Conservation (phyloP, 2,888 invertebrate species). For the Metacarcinus magister region DNA sequence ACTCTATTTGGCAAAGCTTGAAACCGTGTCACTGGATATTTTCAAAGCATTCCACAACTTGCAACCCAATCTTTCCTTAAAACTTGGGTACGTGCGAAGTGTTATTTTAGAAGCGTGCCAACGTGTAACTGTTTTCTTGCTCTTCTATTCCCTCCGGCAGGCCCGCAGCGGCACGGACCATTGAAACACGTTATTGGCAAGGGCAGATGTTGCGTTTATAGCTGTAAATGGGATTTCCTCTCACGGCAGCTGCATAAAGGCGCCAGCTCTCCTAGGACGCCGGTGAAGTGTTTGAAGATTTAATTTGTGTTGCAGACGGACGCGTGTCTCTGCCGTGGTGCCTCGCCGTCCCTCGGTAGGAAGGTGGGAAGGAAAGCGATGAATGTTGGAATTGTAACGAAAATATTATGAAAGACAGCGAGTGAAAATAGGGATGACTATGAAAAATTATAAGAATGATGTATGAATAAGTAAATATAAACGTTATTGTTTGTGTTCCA, state of each 20-base stretch:
- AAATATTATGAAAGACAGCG: too few relatives aligned
- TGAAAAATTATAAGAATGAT: neutral
- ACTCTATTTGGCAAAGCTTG: neutral
- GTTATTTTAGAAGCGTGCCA: neutral
- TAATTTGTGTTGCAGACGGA: neutral
- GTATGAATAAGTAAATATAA: too few relatives aligned
- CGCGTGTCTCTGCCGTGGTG: neutral
- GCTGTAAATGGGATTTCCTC: conserved; percentile 31
- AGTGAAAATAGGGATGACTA: neutral
- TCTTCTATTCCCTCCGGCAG: neutral
- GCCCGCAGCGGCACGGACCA: neutral
- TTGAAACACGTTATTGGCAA: conserved; percentile 26
- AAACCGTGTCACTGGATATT: neutral
- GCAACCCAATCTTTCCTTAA: neutral
- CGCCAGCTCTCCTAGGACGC: neutral
- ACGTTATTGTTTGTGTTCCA: neutral
- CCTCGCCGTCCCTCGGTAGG: neutral
- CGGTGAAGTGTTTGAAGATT: neutral
- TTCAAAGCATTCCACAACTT: neutral
- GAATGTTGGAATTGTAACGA: neutral
- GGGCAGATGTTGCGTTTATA: conserved; percentile 36
- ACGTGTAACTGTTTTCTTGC: neutral
- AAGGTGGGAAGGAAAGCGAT: neutral
- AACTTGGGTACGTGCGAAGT: neutral
- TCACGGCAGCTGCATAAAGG: conserved; percentile 26